Evolutionary conservation across 2,888 invertebrate genomes (phyloP), one percentile per base, ranked within the genome.

Genomic region (Acronicta leporina): DNA sequence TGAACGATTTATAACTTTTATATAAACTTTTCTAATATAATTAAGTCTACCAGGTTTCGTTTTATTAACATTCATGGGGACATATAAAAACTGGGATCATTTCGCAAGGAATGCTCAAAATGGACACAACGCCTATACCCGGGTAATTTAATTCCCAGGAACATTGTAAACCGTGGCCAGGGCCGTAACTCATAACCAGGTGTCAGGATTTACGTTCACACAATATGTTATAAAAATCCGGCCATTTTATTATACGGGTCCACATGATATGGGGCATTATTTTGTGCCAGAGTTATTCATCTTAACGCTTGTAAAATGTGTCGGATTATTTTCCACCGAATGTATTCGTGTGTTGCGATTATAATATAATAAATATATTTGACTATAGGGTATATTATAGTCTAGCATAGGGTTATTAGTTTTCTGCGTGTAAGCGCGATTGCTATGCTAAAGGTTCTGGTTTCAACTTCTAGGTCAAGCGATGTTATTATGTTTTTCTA

Each of bases 211-310:
- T 89, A 89, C 81, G 83, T 79, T 81, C 85, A 70, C 82, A 86
- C 87, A 87, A 87, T 89, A 86, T 84, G 87, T 87, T 86, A 85
- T 89, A 88, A 89, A 88, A 89, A 84, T 85, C 84, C 83, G 52
- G 57, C 78, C 79, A 84, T 87, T 88, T 81, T 76, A 80, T 84
- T 87, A 86, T 84, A 86, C 80, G 83, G 75, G 75, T 75, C 73
- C 78, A 75, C 77, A 75, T 81, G 77, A 81, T 76, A 76, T 73
- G 69, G 73, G 73, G 55, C 81, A 77, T 80, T 83, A 83, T 83
- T 81, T 79, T 66, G 60, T 67, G 70, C 63, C 66, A 63, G 74
- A 51, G 66, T 77, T 73, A 77, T 79, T 69, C 63, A 64, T 70
- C 63, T 68, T 81, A 68, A 68, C 67, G 66, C 67, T 69, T 63